Percentiles rank a stretch among this genome's conserved stretches.
Evolutionary conservation across 2,797 vertebrate species (phyloP).

Genomic region (Malacoraja senta): DNA sequence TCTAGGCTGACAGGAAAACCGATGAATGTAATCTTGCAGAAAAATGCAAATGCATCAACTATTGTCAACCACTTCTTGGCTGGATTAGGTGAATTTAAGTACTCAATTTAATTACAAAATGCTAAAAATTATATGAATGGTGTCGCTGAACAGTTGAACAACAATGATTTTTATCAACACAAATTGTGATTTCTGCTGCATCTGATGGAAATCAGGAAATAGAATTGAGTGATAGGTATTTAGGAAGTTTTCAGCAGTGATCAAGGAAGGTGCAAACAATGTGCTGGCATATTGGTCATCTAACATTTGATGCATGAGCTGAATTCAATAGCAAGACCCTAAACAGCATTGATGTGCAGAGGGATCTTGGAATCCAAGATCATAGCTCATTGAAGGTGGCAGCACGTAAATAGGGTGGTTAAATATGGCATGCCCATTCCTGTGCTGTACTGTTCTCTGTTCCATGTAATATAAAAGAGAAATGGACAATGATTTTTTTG

Average conservation of each 20-base stretch:
- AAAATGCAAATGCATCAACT: constrained; percentile 14
- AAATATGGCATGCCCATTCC: too few species aligned
- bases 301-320: too few species aligned
- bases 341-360: too few species aligned
- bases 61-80: constrained; percentile 27
- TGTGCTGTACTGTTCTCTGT: not conserved
- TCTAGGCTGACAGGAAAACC: constrained; percentile 18
- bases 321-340: too few species aligned
- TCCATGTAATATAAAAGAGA: not conserved
- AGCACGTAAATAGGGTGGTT: too few species aligned
- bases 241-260: not conserved
- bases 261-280: not conserved
- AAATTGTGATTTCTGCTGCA: not conserved
- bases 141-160: not conserved
- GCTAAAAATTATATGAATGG: not conserved
- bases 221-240: not conserved
- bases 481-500: not conserved
- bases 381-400: too few species aligned
- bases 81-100: constrained; percentile 18
- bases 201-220: not conserved
- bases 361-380: too few species aligned
- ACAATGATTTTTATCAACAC: not conserved
- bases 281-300: not conserved
- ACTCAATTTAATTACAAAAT: not conserved
- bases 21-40: not conserved